Percentiles rank a stretch among this genome's conserved stretches.
Evolutionary conservation across 2,797 vertebrate species (phyloP).

Genomic region (Miichthys miiuy): DNA sequence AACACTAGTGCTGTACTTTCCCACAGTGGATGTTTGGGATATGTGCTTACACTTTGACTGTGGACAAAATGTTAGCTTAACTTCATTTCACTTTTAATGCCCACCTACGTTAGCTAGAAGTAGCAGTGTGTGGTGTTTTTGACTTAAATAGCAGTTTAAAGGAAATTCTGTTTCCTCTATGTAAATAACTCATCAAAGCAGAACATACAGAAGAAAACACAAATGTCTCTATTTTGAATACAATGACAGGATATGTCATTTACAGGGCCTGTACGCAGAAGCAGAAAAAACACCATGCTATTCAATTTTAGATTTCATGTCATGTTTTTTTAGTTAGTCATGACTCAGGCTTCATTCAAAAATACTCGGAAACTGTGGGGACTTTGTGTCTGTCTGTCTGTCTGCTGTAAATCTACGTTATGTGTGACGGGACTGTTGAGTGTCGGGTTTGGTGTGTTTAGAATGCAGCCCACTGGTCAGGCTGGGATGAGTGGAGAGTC

Average conservation of each 20-base stretch:
- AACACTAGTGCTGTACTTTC: neutral
- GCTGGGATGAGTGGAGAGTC: conserved; percentile 42
- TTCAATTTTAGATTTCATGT: neutral
- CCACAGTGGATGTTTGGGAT: neutral
- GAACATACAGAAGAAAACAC: neutral
- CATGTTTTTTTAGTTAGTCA: neutral
- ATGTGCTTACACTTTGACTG: neutral
- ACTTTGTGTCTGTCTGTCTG: conserved; percentile 4
- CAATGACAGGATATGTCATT: too few relatives aligned
- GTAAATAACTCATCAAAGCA: neutral
- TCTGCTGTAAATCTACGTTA: conserved; percentile 9
- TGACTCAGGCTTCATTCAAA: conserved; percentile 3
- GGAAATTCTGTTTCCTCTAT: neutral
- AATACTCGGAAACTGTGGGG: neutral
- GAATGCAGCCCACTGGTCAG: conserved; percentile 20
- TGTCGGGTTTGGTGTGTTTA: conserved; percentile 26
- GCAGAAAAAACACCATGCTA: neutral
- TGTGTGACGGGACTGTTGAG: neutral
- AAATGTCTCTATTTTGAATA: neutral
- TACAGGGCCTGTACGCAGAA: neutral
- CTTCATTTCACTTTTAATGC: neutral
- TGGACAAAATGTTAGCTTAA: neutral
- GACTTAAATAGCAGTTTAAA: neutral
- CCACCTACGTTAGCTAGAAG: neutral
- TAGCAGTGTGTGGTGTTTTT: neutral